These are phyloP conservation scores for Oryzias dopingdopingensis DNA, from an alignment of 2,797 vertebrate genomes.

Conservation along the genomic window DNA sequence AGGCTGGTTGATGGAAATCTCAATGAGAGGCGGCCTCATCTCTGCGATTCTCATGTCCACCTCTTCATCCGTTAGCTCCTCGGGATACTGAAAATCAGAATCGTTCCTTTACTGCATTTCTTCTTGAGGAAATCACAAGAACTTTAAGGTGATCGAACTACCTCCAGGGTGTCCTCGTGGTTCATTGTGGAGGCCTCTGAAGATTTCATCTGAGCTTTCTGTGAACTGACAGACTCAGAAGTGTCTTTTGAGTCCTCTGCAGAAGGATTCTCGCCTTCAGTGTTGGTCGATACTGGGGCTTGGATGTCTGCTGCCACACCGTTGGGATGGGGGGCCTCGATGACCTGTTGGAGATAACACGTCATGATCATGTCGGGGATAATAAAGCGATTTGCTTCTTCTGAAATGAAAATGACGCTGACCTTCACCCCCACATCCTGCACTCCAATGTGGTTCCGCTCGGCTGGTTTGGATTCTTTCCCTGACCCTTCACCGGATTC, in stretches of 20 bases:
- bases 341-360: conserved; percentile 74
- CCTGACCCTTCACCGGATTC: conserved; percentile 83
- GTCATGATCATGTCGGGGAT: background rate
- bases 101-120: background rate
- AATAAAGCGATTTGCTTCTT: conserved; percentile 1
- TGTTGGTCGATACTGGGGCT: conserved; percentile 66
- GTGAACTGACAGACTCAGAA: conserved; percentile 70
- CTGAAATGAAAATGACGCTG: conserved; percentile 1
- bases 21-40: conserved; percentile 94
- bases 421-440: conserved; percentile 92
- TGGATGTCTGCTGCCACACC: conserved; percentile 80
- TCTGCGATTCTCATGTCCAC: conserved; percentile 98
- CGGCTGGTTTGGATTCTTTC: conserved; percentile 79
- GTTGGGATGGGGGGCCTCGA: conserved; percentile 79
- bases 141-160: conserved; percentile 46
- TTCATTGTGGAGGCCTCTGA: conserved; percentile 80
- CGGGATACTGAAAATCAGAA: conserved; percentile 84
- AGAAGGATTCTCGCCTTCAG: conserved; percentile 53
- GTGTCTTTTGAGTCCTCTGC: conserved; percentile 48
- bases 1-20: conserved; percentile 95
- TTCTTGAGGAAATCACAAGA: background rate
- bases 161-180: conserved; percentile 91
- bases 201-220: conserved; percentile 76
- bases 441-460: conserved; percentile 83
- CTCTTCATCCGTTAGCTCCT: conserved; percentile 95